Evolutionary conservation across 2,797 vertebrate genomes (phyloP), one percentile per base, ranked within the genome.

Genomic region (Gymnothorax reevesii): DNA sequence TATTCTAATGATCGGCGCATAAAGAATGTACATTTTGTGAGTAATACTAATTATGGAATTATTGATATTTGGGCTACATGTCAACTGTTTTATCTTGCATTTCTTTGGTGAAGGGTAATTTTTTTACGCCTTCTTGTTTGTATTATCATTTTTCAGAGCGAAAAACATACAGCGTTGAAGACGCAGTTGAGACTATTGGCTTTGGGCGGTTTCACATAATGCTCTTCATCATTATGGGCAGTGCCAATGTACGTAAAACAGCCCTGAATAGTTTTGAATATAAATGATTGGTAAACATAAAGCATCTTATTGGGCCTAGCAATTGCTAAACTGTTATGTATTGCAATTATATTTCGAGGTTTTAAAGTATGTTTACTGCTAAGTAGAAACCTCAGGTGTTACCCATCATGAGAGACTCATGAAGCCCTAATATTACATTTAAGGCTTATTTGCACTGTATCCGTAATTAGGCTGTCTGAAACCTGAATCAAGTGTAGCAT

Each of bases 151-250:
- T 55, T 85, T 85, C 91, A 96, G 96, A 91, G 20, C 87, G 91
- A 0, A 95, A 95, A 91, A 97, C 91, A 0, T 99, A 96, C 92
- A 97, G 95, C 0, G 97, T 99, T 90, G 98, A 98, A 88, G 97
- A 99, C 0, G 98, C 98, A 0, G 97, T 99, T 83, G 98, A 99
- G 91, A 93, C 91, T 4, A 98, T 99, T 0, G 98, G 97, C 2
- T 99, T 98, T 0, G 98, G 98, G 0, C 96, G 94, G 0, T 99
- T 99, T 82, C 98, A 99, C 91, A 64, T 99, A 12, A 62, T 96
- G 22, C 95, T 99, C 12, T 98, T 99, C 60, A 20, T 98, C 77
- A 97, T 99, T 90, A 98, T 99, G 98, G 98, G 98, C 27, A 97
- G 98, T 89, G 94, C 97, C 0, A 98, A 92, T 71, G 98, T 98